These are phyloP conservation scores for Paraplagusia blochii DNA, from an alignment of 2,113 vertebrate species.

Conservation along the genomic window DNA sequence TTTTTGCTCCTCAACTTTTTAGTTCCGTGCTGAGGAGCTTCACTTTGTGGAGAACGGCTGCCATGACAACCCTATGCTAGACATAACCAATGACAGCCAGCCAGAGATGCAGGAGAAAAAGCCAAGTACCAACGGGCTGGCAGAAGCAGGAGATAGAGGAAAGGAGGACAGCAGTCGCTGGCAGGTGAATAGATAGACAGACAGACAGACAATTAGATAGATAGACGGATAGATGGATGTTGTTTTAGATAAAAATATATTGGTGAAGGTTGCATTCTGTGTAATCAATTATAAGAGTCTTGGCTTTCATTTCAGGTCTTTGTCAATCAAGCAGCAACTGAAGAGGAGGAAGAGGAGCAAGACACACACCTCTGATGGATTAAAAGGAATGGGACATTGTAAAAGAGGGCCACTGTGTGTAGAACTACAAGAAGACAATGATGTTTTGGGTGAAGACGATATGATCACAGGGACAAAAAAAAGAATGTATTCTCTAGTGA, in stretches of 20 bases:
- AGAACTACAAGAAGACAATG: not conserved
- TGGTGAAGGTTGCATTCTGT: not conserved
- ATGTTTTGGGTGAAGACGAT: not conserved
- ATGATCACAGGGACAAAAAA: not conserved
- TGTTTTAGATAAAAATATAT: no score
- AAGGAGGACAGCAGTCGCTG: slow-evolving; percentile 72
- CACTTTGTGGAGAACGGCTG: slow-evolving; percentile 97
- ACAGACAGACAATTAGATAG: not conserved
- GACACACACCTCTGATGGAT: slow-evolving; percentile 90
- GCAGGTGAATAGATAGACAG: slow-evolving; percentile 73
- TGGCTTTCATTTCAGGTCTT: slow-evolving; percentile 71
- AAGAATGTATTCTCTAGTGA: not conserved
- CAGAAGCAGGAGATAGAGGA: slow-evolving; percentile 71
- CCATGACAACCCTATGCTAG: slow-evolving; percentile 96
- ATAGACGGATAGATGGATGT: not conserved
- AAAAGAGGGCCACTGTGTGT: slow-evolving; percentile 8
- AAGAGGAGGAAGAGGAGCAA: slow-evolving; percentile 89
- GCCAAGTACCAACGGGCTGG: slow-evolving; percentile 85
- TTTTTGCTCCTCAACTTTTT: not conserved
- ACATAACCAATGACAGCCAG: slow-evolving; percentile 91
- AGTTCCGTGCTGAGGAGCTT: slow-evolving; percentile 88
- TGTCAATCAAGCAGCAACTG: slow-evolving; percentile 85
- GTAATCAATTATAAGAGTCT: not conserved
- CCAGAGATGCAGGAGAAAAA: slow-evolving; percentile 93
- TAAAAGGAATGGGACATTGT: slow-evolving; percentile 14